Conservation (phyloP, 1,140 invertebrate species). For the Chlorops oryzae region DNA sequence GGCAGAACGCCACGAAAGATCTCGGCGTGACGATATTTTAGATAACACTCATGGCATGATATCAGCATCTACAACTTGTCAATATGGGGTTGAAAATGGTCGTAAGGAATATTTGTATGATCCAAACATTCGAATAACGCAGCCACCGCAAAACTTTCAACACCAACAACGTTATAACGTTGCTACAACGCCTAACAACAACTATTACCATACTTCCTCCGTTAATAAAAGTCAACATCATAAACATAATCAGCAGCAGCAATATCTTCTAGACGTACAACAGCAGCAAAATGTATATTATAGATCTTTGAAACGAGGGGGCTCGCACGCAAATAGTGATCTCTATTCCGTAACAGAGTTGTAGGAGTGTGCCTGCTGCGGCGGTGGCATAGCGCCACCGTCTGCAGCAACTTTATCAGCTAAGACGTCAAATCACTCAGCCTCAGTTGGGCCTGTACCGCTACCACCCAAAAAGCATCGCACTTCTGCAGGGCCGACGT, state of each 20-base stretch:
- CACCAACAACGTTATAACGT: constrained; percentile 25
- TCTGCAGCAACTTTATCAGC: constrained; percentile 13
- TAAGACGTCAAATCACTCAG: constrained; percentile 16
- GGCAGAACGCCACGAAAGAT: constrained; percentile 18
- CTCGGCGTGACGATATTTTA: constrained; percentile 34
- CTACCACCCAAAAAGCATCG: constrained; percentile 43
- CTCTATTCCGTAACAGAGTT: constrained; percentile 45
- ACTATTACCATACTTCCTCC: constrained; percentile 18
- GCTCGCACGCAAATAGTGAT: constrained; percentile 32
- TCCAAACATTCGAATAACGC: too few relatives aligned
- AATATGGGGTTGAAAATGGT: not conserved
- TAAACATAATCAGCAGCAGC: constrained; percentile 25
- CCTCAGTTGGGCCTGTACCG: constrained; percentile 30
- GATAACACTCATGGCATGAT: constrained; percentile 31
- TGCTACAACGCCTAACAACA: constrained; percentile 25
- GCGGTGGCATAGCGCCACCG: constrained; percentile 35
- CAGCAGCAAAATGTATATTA: constrained; percentile 39
- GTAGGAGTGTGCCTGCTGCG: constrained; percentile 49
- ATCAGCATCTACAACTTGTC: too few relatives aligned
- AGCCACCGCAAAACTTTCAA: constrained; percentile 34
- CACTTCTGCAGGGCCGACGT: constrained; percentile 13
- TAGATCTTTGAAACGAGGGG: constrained; percentile 39
- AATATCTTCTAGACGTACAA: constrained; percentile 19
- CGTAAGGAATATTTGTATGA: constrained; percentile 41
- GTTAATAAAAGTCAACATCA: constrained; percentile 21